Evolutionary conservation across 2,888 invertebrate species (phyloP).

Genomic region (Caenorhabditis imperialis): DNA sequence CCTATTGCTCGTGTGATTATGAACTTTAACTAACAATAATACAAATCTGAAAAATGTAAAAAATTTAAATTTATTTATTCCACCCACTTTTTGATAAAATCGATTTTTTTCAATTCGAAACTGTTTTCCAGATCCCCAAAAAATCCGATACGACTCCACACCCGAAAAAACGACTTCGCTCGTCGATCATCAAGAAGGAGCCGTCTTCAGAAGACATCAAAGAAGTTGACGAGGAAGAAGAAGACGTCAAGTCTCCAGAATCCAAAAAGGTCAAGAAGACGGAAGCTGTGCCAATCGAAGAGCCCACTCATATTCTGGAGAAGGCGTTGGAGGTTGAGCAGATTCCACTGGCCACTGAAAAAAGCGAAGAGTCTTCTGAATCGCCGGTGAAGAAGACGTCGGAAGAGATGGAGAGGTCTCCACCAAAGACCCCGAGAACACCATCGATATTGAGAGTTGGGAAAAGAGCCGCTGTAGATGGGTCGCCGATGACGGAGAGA

Average conservation of each 20-base stretch:
- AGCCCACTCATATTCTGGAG: too few species aligned
- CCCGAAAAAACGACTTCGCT: background rate
- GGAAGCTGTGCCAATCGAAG: background rate
- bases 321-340: background rate
- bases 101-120: too few species aligned
- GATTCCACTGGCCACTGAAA: background rate
- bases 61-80: too few species aligned
- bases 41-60: too few species aligned
- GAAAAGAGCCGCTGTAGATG: background rate
- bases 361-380: background rate
- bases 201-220: background rate
- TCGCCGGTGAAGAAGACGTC: background rate
- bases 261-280: background rate
- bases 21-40: too few species aligned
- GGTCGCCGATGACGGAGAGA: conserved; percentile 25
- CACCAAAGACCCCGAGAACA: conserved; percentile 32
- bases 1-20: too few species aligned
- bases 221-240: background rate
- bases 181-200: background rate
- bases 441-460: conserved; percentile 15
- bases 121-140: too few species aligned
- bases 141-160: background rate
- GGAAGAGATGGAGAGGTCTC: background rate
- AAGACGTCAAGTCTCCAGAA: conserved; percentile 7
- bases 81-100: too few species aligned